Evolutionary conservation across 2,888 invertebrate species (phyloP).

Genomic region (Uloborus plumipes): DNA sequence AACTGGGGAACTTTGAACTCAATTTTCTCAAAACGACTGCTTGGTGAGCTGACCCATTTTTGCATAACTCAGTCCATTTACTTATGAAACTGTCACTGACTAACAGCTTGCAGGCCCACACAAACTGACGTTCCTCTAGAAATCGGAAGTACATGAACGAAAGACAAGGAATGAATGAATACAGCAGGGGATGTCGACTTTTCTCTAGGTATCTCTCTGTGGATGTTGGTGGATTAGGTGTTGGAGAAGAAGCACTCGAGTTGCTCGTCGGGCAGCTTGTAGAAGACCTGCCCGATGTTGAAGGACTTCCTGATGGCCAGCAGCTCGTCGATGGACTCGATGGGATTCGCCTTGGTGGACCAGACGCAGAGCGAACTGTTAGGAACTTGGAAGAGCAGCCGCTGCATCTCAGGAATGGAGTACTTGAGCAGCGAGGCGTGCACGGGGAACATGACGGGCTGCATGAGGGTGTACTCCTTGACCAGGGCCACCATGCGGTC

Average conservation of each 20-base stretch:
- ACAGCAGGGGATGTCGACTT: not conserved
- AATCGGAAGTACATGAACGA: no score
- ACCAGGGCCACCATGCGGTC: constrained; percentile 67
- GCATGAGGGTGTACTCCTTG: constrained; percentile 67
- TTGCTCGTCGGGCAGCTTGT: constrained; percentile 67
- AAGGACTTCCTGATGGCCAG: constrained; percentile 67
- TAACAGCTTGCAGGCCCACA: no score
- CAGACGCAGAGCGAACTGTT: constrained; percentile 67
- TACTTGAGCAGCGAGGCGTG: constrained; percentile 66
- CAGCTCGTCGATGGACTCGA: constrained; percentile 66
- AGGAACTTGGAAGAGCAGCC: constrained; percentile 67
- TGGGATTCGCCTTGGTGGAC: constrained; percentile 66
- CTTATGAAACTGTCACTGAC: no score
- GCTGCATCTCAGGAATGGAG: constrained; percentile 67
- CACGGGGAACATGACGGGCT: constrained; percentile 67
- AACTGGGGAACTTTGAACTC: no score
- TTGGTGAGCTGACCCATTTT: no score
- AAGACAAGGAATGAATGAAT: not conserved
- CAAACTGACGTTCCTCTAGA: not conserved
- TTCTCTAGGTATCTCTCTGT: not conserved
- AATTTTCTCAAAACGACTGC: no score
- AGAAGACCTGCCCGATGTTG: constrained; percentile 66
- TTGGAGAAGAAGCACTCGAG: constrained; percentile 63
- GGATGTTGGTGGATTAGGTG: constrained; percentile 28
- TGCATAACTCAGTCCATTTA: no score